phyloP scores from a whole-genome alignment of 2,797 vertebrate genomes.

The Macrochelys suwanniensis region DNA sequence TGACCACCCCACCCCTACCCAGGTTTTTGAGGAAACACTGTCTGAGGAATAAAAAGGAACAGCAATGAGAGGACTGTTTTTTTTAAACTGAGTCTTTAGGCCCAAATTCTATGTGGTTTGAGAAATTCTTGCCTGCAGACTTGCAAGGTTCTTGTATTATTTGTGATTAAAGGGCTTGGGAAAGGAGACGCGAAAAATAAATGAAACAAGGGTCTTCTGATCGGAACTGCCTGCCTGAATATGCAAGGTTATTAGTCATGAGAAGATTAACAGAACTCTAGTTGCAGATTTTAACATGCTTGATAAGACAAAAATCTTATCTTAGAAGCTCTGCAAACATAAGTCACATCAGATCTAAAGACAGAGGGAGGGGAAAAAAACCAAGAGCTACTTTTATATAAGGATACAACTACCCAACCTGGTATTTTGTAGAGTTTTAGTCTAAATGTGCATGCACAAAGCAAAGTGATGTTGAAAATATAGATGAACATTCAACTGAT shows the following conservation, averaged over 20 bases:
- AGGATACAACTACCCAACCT: not conserved
- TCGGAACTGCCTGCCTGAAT: not conserved
- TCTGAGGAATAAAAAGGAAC: not conserved
- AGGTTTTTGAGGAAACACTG: not conserved
- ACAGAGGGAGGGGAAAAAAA: accelerated
- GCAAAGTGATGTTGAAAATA: not conserved
- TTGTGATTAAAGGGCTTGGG: not conserved
- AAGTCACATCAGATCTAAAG: not conserved
- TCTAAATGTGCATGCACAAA: not conserved
- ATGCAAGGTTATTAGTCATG: not conserved
- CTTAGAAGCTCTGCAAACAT: not conserved
- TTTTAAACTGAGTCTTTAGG: not conserved
- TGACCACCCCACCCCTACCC: not conserved
- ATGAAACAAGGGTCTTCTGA: not conserved
- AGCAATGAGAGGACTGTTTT: not conserved
- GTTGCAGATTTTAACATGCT: not conserved
- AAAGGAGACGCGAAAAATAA: not conserved
- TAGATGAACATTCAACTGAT: not conserved
- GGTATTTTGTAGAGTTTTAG: not conserved
- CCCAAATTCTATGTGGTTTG: not conserved
- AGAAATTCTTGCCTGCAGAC: not conserved
- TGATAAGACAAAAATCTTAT: not conserved
- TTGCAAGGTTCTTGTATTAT: not conserved
- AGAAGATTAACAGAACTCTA: not conserved
- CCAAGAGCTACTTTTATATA: not conserved